Evolutionary conservation across 2,888 invertebrate species (phyloP).

Genomic region (Drosophila cognata): DNA sequence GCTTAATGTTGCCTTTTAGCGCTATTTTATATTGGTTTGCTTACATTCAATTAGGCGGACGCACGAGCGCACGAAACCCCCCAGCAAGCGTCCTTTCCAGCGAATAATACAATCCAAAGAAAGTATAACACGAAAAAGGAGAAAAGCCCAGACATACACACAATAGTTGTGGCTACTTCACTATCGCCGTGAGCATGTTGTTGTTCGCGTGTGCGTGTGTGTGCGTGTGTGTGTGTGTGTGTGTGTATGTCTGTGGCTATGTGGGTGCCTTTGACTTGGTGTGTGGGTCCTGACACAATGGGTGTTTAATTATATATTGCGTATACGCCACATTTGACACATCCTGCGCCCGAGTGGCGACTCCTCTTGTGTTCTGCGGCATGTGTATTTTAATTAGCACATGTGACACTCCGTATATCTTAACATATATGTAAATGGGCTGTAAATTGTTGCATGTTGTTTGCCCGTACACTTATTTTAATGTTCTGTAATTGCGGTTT

Average conservation of each 20-base stretch:
- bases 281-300: slow-evolving; percentile 36
- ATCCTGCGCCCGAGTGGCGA: slow-evolving; percentile 24
- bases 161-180: slow-evolving; percentile 2
- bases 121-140: slow-evolving; percentile 43
- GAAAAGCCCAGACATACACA: slow-evolving; percentile 14
- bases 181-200: neutral
- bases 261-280: slow-evolving; percentile 10
- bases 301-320: slow-evolving; percentile 70
- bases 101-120: slow-evolving; percentile 45
- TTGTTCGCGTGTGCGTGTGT: neutral
- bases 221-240: neutral
- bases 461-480: slow-evolving; percentile 21
- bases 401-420: slow-evolving; percentile 45
- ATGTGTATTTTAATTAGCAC: slow-evolving; percentile 67
- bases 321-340: slow-evolving; percentile 72
- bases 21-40: slow-evolving; percentile 62
- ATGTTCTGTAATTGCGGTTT: slow-evolving; percentile 17
- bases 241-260: neutral
- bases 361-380: slow-evolving; percentile 33
- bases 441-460: slow-evolving; percentile 28
- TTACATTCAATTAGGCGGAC: slow-evolving; percentile 74
- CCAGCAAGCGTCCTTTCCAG: neutral
- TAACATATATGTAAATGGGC: slow-evolving; percentile 19
- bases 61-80: slow-evolving; percentile 51
- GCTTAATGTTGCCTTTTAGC: slow-evolving; percentile 64